These are phyloP conservation scores for Tricholaema leucomelas DNA, from an alignment of 2,113 vertebrate genomes.

Conservation along the genomic window DNA sequence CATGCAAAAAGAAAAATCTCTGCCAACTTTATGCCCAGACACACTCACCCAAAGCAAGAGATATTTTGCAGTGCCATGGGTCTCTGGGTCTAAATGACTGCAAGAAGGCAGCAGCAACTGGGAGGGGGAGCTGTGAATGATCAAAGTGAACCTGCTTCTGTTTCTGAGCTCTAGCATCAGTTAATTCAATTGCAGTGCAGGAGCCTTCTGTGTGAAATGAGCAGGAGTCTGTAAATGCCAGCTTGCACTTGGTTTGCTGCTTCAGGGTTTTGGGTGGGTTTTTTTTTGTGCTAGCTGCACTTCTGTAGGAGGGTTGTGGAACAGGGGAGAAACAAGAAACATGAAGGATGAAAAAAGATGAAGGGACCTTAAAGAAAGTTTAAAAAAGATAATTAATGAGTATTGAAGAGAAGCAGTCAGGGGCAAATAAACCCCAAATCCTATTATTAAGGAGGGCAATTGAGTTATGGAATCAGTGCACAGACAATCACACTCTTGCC, in stretches of 20 bases:
- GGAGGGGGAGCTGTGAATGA: not conserved
- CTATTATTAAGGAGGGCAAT: constrained; percentile 43
- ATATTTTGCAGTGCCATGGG: not conserved
- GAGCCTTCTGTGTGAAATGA: not conserved
- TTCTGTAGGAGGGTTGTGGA: not conserved
- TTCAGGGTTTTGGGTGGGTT: not conserved
- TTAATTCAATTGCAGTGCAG: not conserved
- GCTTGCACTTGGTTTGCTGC: not conserved
- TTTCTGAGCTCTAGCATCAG: not conserved
- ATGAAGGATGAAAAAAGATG: not conserved
- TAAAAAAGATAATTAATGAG: constrained; percentile 24
- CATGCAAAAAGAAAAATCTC: not conserved
- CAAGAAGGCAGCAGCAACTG: not conserved
- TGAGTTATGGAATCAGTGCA: constrained; percentile 31
- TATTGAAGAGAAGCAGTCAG: constrained; percentile 3
- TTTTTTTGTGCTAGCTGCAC: not conserved
- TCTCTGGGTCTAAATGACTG: not conserved
- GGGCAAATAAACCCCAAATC: constrained; percentile 11
- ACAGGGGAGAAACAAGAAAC: not conserved
- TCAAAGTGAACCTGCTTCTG: not conserved
- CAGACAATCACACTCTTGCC: constrained; percentile 33
- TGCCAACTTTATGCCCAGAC: not conserved
- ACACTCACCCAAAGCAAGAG: not conserved
- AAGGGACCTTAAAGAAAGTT: not conserved
- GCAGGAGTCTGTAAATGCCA: not conserved